Base-by-base conservation (phyloP, 1,140 invertebrate species). In the Meloidogyne chitwoodi region DNA sequence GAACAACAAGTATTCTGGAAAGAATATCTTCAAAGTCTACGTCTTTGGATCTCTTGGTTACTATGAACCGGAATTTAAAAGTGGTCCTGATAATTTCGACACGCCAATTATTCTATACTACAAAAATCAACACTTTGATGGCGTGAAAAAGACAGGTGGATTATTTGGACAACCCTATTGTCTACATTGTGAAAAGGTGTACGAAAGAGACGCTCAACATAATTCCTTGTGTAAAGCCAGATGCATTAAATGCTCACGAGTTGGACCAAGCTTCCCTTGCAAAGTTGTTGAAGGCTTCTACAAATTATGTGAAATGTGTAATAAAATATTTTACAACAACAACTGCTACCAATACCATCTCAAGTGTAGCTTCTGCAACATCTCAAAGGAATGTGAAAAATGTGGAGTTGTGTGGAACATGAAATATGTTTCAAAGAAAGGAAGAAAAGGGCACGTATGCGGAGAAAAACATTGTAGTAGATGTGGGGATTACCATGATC, bases 121-220 rank as follows among this genome's bases (percentile, higher is more conserved):
- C 8, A 14, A 67, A 19, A 11, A 68, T 8, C 2, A 29, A 4
- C 71, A 73, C 38, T 73, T 64, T n/a, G 71, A 73, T 70, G 71
- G 56, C 1, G 56, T 73, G 27, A 14, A 19, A n/a, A n/a, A 27
- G 26, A 19, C 22, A 6, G 29, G 61, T 38, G 64, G 64, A 26
- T n/a, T 68, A 0, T 74, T 74, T 67, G 64, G 31, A 19, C 71
- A 56, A 24, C 56, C 38, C 4, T 74, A 74, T 22, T 74, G 71
- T 2, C 41, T 74, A n/a, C 5, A 16, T 1, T 74, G 71, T n/a
- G 71, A 74, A 22, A 44, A 26, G 3, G 24, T 56, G 4, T 74
- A 64, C 10, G 8, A 31, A 6, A 26, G 29, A 19, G 19, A 10
- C 8, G 5, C 31, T 4, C 22, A 69, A 5, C 24, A 64, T 69